Base-by-base conservation (phyloP, 1,140 invertebrate genomes). In the Zaprionus africanus region DNA sequence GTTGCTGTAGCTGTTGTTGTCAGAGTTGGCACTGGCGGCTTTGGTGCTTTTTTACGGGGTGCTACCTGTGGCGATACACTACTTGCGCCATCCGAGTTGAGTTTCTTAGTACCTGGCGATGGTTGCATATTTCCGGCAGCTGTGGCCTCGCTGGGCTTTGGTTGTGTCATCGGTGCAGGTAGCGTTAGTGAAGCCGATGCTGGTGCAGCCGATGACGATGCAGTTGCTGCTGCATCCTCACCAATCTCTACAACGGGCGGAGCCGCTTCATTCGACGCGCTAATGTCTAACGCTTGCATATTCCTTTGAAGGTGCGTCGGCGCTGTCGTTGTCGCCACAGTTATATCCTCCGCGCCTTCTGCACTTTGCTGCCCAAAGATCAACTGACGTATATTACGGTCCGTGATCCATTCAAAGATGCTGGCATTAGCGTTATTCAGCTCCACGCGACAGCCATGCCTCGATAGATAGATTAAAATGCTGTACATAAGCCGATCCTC, bases 381-480 rank as follows among this genome's bases (percentile, higher is more conserved):
- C 2, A 92, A 28, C 61, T 92, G 78, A 12, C 85, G 81, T n/a
- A 91, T 82, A 36, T 90, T 84, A 46, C 78, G 79, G 70, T 93
- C 91, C 13, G 90, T 90, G n/a, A 93, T 92, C 92, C 90, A 93
- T 46, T 92, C 91, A 24, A 92, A 91, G 60, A 93, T 91, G 76
- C 91, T 93, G 0, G 92, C 80, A 41, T 92, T 87, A 60, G 92
- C 92, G 86, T 98, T 97, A 49, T 94, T 94, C 0, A 94, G 92
- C 12, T 95, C 94, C 9, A 96, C 93, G 79, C 95, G 94, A 54
- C 95, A 95, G 2, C 96, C 96, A 76, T 95, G 94, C 74, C 95
- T 94, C 12, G 95, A 95, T 38, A 97, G 93, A 92, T 95, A 97
- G 85, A 96, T 96, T 5, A 96, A 95, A 26, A 97, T 94, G 11